Conservation (phyloP, 2,113 vertebrate genomes). For the Sitta europaea region DNA sequence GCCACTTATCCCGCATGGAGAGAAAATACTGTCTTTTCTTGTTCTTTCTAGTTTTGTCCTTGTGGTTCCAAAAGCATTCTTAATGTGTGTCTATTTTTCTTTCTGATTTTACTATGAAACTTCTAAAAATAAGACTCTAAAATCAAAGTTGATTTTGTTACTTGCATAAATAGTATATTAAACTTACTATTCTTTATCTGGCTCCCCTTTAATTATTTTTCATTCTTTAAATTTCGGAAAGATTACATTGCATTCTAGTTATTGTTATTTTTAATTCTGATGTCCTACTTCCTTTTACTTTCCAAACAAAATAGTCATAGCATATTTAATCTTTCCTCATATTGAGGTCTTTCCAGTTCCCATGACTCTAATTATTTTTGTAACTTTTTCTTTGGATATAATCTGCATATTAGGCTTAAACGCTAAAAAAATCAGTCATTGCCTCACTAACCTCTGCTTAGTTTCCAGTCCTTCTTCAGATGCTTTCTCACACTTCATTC, state of each 20-base stretch:
- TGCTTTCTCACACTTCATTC: conserved; percentile 22
- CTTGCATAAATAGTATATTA: neutral
- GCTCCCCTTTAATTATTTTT: conserved; percentile 30
- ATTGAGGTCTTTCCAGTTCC: conserved; percentile 24
- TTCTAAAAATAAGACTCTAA: neutral
- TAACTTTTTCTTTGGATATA: conserved; percentile 19
- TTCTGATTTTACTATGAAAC: neutral
- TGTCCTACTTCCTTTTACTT: conserved; percentile 29
- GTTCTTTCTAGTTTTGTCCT: neutral
- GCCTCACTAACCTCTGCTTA: conserved; percentile 6
- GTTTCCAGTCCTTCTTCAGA: neutral
- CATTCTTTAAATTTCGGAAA: conserved; percentile 29
- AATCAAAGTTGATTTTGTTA: neutral
- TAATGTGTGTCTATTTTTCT: neutral
- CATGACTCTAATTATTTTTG: conserved; percentile 59
- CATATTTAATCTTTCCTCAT: conserved; percentile 39
- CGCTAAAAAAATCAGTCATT: neutral
- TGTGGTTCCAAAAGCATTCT: neutral
- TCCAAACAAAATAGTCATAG: conserved; percentile 32
- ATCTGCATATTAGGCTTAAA: conserved; percentile 47
- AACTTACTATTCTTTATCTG: neutral
- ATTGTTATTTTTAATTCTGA: conserved; percentile 55
- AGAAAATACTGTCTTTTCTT: neutral
- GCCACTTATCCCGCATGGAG: neutral
- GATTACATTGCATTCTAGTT: neutral